Evolutionary conservation across 2,888 invertebrate genomes (phyloP).

Genomic region (Mayetiola destructor): DNA sequence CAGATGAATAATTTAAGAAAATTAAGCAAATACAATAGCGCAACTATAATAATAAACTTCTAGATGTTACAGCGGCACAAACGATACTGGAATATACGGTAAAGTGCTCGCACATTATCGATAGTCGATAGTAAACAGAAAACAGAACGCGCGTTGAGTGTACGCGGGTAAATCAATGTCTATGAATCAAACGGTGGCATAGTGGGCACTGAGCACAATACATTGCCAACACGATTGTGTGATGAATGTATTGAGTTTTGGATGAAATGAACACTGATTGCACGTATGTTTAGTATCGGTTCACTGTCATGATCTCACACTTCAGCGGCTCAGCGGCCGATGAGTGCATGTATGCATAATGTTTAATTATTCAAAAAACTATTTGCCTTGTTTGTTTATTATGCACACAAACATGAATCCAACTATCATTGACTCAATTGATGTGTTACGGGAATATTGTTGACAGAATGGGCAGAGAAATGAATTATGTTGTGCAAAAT

Average conservation of each 20-base stretch:
- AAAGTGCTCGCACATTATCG: background rate
- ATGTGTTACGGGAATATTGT: too few relatives aligned
- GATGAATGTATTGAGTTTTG: background rate
- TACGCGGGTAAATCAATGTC: background rate
- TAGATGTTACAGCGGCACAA: background rate
- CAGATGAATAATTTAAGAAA: background rate
- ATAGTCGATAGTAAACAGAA: background rate
- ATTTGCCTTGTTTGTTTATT: too few relatives aligned
- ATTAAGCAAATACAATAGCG: background rate
- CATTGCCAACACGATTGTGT: too few relatives aligned
- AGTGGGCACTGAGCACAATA: too few relatives aligned
- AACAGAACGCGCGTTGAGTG: background rate
- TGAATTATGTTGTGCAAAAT: too few relatives aligned
- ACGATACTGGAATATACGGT: slow-evolving; percentile 1
- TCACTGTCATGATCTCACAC: slow-evolving; percentile 6
- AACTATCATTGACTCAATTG: too few relatives aligned
- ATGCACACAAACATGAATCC: too few relatives aligned
- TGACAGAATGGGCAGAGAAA: too few relatives aligned
- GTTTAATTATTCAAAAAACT: too few relatives aligned
- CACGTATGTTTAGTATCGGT: background rate
- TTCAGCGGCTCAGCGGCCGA: too few relatives aligned
- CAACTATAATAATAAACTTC: background rate
- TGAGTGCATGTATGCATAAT: too few relatives aligned
- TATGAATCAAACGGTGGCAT: background rate
- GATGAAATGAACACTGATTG: background rate